Evolutionary conservation across 2,797 vertebrate species (phyloP).

Genomic region (Pseudopleuronectes americanus): DNA sequence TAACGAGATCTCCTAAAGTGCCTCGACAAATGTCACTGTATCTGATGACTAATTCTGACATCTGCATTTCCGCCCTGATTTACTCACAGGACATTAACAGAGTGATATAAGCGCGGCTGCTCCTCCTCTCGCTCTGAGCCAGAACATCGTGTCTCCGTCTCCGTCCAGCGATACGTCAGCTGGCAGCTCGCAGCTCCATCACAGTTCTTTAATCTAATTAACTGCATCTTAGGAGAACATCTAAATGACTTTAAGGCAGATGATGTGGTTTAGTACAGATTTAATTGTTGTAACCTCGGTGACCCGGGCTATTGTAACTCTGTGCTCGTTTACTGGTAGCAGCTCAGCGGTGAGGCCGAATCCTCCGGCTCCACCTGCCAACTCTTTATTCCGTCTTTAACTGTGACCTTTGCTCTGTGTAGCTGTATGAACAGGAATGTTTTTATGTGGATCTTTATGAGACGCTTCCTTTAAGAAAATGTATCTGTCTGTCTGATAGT

Average conservation of each 20-base stretch:
- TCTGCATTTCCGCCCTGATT: constrained; percentile 16
- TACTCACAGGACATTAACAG: constrained; percentile 27
- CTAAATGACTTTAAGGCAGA: constrained; percentile 65
- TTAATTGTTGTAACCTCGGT: constrained; percentile 62
- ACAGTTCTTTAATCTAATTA: constrained; percentile 69
- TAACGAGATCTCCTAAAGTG: constrained; percentile 2
- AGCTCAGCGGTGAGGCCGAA: constrained; percentile 28
- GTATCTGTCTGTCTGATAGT: not conserved
- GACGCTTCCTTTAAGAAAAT: not conserved
- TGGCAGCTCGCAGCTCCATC: constrained; percentile 50
- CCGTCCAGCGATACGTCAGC: constrained; percentile 44
- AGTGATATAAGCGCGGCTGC: constrained; percentile 1
- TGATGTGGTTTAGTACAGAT: constrained; percentile 65
- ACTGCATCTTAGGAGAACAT: constrained; percentile 60
- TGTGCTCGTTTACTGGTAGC: constrained; percentile 46
- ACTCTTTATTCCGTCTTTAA: constrained; percentile 28
- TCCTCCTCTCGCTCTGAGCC: constrained; percentile 29
- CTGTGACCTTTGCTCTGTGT: constrained; percentile 33
- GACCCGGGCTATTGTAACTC: constrained; percentile 39
- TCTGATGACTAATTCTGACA: constrained; percentile 38
- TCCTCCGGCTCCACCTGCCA: constrained; percentile 12
- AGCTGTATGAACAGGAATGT: constrained; percentile 22
- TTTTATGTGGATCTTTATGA: constrained; percentile 32
- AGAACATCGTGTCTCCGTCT: constrained; percentile 43
- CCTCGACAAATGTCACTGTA: constrained; percentile 30